Evolutionary conservation across 1,140 invertebrate species (phyloP).

Genomic region (Diachasma alloeum): DNA sequence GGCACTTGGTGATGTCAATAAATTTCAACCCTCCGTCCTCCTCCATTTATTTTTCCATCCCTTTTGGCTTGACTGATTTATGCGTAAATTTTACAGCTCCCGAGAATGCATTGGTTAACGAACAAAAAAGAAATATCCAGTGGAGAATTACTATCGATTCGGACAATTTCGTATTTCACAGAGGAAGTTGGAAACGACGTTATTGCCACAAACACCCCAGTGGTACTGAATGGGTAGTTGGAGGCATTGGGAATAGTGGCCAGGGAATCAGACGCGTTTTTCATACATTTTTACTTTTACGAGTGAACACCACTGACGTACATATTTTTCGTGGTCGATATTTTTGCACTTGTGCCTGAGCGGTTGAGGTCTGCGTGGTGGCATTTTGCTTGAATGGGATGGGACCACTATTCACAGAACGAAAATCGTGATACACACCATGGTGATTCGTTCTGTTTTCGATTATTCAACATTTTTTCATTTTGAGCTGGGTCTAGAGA

Average conservation of each 20-base stretch:
- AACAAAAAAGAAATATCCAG: not conserved
- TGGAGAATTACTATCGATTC: not conserved
- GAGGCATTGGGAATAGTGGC: not conserved
- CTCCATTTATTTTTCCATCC: not conserved
- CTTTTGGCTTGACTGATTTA: not conserved
- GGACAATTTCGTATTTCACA: not conserved
- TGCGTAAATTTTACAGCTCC: not conserved
- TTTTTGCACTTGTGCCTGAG: not conserved
- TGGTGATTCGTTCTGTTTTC: too few relatives aligned
- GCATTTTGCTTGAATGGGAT: not conserved
- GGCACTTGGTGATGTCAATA: not conserved
- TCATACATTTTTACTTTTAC: conserved; percentile 30
- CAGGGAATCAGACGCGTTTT: conserved; percentile 29
- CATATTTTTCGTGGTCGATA: conserved; percentile 9
- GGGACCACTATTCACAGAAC: too few relatives aligned
- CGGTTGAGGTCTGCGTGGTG: not conserved
- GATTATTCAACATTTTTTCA: too few relatives aligned
- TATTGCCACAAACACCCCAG: not conserved
- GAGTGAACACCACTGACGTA: conserved; percentile 26
- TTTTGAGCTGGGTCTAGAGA: too few relatives aligned
- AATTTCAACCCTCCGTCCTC: not conserved
- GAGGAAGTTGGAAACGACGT: not conserved
- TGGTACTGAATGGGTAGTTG: not conserved
- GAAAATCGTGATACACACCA: too few relatives aligned
- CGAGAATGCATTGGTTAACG: not conserved